Conservation (phyloP, 2,113 vertebrate species). For the Vidua macroura region DNA sequence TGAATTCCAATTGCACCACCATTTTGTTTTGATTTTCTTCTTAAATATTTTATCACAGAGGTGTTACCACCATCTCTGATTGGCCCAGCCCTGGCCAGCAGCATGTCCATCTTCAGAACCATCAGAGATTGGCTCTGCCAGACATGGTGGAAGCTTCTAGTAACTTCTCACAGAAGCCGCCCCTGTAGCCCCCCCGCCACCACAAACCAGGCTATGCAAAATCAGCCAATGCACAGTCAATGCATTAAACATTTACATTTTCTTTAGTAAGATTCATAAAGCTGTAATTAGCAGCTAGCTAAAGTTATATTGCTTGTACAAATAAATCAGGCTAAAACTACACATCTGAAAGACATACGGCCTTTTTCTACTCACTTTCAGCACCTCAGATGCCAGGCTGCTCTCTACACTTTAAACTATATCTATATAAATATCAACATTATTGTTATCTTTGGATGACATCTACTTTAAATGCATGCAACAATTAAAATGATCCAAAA, state of each 20-base stretch:
- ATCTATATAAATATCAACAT: background rate
- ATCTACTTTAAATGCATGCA: background rate
- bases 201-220: background rate
- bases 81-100: too few relatives aligned
- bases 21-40: background rate
- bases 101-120: background rate
- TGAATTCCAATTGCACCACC: background rate
- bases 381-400: background rate
- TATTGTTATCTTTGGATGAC: background rate
- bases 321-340: background rate
- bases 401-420: background rate
- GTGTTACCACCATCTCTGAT: background rate
- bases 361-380: background rate
- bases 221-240: background rate
- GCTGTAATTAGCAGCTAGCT: background rate
- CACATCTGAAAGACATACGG: background rate
- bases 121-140: background rate
- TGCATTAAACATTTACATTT: background rate
- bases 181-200: rapidly evolving
- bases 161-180: background rate
- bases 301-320: background rate
- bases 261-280: background rate
- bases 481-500: background rate
- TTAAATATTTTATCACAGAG: too few relatives aligned
- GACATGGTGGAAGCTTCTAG: background rate